Base-by-base conservation (phyloP, 2,113 vertebrate species). In the Microtus ochrogaster region DNA sequence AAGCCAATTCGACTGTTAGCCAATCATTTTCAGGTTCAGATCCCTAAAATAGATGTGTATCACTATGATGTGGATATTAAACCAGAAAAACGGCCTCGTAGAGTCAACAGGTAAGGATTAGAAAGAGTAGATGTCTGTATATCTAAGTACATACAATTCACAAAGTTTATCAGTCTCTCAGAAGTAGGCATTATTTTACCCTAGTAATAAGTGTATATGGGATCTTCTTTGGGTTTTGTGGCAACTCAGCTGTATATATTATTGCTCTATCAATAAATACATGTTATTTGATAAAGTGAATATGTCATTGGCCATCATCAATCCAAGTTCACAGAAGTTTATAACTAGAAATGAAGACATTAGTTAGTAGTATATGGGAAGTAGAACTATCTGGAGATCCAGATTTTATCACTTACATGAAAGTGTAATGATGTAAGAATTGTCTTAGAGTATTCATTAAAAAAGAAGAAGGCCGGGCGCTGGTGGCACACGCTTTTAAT, bases 31-130 rank as follows among this genome's bases (percentile, higher is more conserved):
- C 99, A 99, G 99, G 99, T 99, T 96, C 99, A 99, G 99, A 99
- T 99, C 98, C 99, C 99, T 92, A 99, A 99, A 99, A 99, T 99
- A 96, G 99, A 99, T 96, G 99, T 99, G 94, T 99, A 99, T 98
- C 99, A 99, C 97, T 99, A 99, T 97, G 99, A 99, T 93, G 99
- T 99, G 88, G 99, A 99, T 98, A 99, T 99, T 98, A 99, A 99
- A 98, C 99, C 99, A 90, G 99, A 99, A 98, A 99, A 99, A 97
- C 99, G 99, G 10, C 99, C 99, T 95, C 99, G 99, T 3, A 99
- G 99, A 98, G 99, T 99, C 96, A 99, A 99, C 99, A 99, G 99
- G 99, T 99, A 99, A 41, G 97, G 92, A 49, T 84, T 52, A 76
- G 13, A 92, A 94, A 93, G 24, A 96, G 41, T 44, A 74, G 26